Percentiles rank a stretch among this genome's conserved stretches.
phyloP scores from a whole-genome alignment of 2,113 vertebrate genomes.

The Campylomormyrus numenius region DNA sequence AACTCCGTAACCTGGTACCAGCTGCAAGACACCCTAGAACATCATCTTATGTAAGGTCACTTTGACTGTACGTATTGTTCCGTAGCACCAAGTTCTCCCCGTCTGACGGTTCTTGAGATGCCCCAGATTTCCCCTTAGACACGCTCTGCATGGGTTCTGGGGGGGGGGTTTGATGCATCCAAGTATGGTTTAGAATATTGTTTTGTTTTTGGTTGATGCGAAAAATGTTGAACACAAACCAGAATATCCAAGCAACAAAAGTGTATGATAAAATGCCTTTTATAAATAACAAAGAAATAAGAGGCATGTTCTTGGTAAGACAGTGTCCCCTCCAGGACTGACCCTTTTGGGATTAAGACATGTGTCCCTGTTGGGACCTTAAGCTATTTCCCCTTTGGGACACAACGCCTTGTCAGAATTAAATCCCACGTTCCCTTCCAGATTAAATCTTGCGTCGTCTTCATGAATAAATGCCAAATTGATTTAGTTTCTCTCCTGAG shows the following conservation, averaged over 20 bases:
- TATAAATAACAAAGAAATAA: not conserved
- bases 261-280: not conserved
- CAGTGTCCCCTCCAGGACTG: not conserved
- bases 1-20: constrained; percentile 46
- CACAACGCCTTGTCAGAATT: not conserved
- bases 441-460: not conserved
- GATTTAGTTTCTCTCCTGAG: not conserved
- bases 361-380: not conserved
- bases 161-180: not conserved
- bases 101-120: constrained; percentile 28
- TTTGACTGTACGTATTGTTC: constrained; percentile 56
- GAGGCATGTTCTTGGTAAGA: not conserved
- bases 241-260: not conserved
- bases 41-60: constrained; percentile 61
- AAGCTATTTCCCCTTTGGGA: not conserved
- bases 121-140: not conserved
- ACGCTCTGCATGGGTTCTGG: not conserved
- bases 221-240: not conserved
- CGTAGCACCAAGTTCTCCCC: constrained; percentile 38
- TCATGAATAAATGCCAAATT: not conserved
- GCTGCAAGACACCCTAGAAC: constrained; percentile 49
- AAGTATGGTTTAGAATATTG: not conserved
- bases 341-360: not conserved
- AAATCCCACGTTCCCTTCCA: not conserved
- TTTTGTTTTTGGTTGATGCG: not conserved